A percentile compares a stretch with the other conserved stretches of the same genome.
Conservation (phyloP, 2,113 vertebrate genomes). For the Macrotus californicus region DNA sequence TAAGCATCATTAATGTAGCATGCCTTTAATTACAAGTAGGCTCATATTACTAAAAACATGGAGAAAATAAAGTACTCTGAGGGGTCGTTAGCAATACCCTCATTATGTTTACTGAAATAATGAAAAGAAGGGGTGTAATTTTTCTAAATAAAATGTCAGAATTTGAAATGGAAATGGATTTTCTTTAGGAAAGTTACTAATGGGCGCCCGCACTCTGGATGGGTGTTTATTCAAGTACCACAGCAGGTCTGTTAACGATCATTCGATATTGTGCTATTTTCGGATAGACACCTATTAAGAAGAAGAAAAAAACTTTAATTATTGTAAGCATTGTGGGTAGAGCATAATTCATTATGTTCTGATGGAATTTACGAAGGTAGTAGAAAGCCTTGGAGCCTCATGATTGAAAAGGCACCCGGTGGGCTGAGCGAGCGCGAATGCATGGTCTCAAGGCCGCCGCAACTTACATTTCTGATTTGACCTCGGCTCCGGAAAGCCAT, state of each 20-base stretch:
- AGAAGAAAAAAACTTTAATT: conserved; percentile 20
- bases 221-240: conserved; percentile 39
- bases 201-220: conserved; percentile 10
- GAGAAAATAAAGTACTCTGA: conserved; percentile 64
- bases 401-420: neutral
- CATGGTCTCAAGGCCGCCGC: neutral
- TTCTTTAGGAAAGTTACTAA: conserved; percentile 70
- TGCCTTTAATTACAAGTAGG: conserved; percentile 80
- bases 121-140: conserved; percentile 72
- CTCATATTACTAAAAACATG: conserved; percentile 73
- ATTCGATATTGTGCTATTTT: conserved; percentile 42
- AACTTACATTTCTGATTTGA: conserved; percentile 21
- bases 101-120: conserved; percentile 79
- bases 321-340: neutral
- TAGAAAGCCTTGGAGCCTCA: neutral
- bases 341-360: conserved; percentile 23
- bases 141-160: conserved; percentile 71
- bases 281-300: conserved; percentile 32
- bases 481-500: conserved; percentile 10
- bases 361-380: conserved; percentile 26
- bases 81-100: conserved; percentile 66
- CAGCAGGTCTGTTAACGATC: conserved; percentile 31
- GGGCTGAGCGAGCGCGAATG: neutral
- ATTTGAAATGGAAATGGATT: conserved; percentile 62
- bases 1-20: conserved; percentile 75